Percentiles rank a stretch among this genome's conserved stretches.
Evolutionary conservation across 1,140 invertebrate species (phyloP).

Genomic region (Megalopta genalis): DNA sequence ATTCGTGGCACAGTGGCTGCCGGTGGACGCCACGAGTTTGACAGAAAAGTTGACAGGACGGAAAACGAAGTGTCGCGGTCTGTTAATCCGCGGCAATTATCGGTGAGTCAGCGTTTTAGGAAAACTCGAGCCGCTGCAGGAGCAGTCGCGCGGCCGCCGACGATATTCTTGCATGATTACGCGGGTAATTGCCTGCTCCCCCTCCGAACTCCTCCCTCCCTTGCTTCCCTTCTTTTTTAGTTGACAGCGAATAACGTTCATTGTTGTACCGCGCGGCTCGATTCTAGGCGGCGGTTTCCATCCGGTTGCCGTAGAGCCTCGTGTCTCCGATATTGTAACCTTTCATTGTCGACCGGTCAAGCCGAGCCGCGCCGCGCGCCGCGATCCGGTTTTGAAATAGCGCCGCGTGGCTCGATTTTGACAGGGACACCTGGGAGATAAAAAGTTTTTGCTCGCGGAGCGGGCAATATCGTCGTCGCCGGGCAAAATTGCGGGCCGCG

Average conservation of each 20-base stretch:
- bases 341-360: slow-evolving; percentile 15
- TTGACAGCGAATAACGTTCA: neutral
- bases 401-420: slow-evolving; percentile 49
- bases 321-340: slow-evolving; percentile 23
- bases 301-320: neutral
- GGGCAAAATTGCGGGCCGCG: slow-evolving; percentile 45
- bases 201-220: neutral
- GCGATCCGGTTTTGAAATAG: slow-evolving; percentile 22
- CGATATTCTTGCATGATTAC: slow-evolving; percentile 12
- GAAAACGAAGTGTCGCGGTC: slow-evolving; percentile 61
- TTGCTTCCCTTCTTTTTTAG: too few relatives aligned
- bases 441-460: slow-evolving; percentile 44
- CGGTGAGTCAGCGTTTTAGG: slow-evolving; percentile 53
- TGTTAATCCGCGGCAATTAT: slow-evolving; percentile 60
- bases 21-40: too few relatives aligned
- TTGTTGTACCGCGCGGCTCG: neutral
- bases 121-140: slow-evolving; percentile 51
- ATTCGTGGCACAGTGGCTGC: slow-evolving; percentile 21
- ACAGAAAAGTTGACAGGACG: neutral
- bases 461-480: slow-evolving; percentile 37
- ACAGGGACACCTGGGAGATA: slow-evolving; percentile 51
- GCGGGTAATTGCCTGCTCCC: neutral
- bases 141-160: slow-evolving; percentile 1
- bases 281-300: neutral
- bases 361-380: too few relatives aligned